phyloP scores from a whole-genome alignment of 37 sponge, comb jelly and placozoan genomes.

The Beroe ovata region DNA sequence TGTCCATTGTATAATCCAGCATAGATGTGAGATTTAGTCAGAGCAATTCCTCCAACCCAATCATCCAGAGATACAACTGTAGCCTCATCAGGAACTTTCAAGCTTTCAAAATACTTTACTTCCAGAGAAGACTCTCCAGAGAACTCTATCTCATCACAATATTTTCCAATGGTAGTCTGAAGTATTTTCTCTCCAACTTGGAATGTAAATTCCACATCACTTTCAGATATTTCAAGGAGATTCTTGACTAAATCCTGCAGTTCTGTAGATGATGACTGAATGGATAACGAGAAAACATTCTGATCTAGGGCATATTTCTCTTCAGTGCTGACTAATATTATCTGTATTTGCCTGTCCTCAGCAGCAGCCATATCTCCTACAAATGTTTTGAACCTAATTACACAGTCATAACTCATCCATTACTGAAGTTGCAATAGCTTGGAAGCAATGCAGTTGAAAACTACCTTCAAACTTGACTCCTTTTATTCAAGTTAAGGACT shows the following conservation, averaged over 20 bases:
- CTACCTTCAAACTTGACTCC: too few relatives aligned
- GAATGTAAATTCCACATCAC: constrained; percentile 16
- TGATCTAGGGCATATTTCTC: constrained; percentile 12
- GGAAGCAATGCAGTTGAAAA: too few relatives aligned
- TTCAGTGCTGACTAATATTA: constrained; percentile 11
- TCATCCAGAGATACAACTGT: constrained; percentile 2
- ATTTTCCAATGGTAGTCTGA: not conserved
- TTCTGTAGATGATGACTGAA: not conserved
- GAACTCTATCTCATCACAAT: constrained; percentile 12
- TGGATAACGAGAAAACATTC: constrained; percentile 47
- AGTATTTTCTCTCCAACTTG: constrained; percentile 26
- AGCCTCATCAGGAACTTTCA: constrained; percentile 17
- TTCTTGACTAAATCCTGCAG: constrained; percentile 36
- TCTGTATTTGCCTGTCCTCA: constrained; percentile 38
- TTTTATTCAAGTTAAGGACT: too few relatives aligned
- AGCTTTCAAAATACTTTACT: not conserved
- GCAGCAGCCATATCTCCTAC: not conserved
- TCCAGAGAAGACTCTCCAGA: constrained; percentile 28
- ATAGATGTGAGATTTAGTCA: not conserved
- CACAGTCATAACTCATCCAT: too few relatives aligned
- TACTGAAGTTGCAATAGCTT: too few relatives aligned
- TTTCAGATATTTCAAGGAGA: constrained; percentile 23
- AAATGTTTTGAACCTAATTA: too few relatives aligned
- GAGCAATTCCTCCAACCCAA: constrained; percentile 20
- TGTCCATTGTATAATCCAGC: constrained; percentile 60